A percentile compares a stretch with the other conserved stretches of the same genome.
Conservation (phyloP, 2,888 invertebrate species). For the Empis livida region DNA sequence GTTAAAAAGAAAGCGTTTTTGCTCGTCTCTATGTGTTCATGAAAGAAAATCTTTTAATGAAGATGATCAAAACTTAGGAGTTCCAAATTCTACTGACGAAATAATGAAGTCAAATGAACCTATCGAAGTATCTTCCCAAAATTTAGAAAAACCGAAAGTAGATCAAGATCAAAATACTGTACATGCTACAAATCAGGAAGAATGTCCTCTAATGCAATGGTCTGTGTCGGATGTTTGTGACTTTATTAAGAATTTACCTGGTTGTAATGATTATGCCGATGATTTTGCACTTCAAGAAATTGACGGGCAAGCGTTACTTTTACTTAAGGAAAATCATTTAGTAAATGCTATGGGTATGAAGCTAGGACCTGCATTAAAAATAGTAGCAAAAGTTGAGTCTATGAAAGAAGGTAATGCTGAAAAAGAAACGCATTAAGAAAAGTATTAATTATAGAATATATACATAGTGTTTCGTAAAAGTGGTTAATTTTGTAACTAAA, state of each 20-base stretch:
- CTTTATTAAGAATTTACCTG: slow-evolving; percentile 77
- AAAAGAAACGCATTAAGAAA: slow-evolving; percentile 4
- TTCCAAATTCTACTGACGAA: no score
- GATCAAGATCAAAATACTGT: slow-evolving; percentile 7
- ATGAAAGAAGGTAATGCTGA: slow-evolving; percentile 37
- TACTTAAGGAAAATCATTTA: slow-evolving; percentile 86
- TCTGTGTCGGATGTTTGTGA: slow-evolving; percentile 80
- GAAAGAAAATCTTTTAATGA: slow-evolving; percentile 33
- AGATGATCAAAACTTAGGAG: slow-evolving; percentile 7
- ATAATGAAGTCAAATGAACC: no score
- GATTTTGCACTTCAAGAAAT: slow-evolving; percentile 93
- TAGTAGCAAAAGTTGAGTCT: slow-evolving; percentile 81
- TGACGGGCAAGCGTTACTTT: slow-evolving; percentile 85
- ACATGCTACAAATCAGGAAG: slow-evolving; percentile 12
- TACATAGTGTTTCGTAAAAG: no score
- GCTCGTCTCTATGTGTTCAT: slow-evolving; percentile 55
- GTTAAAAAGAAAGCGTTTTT: slow-evolving; percentile 65
- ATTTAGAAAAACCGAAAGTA: slow-evolving; percentile 5
- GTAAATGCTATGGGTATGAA: slow-evolving; percentile 93
- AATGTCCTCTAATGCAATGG: slow-evolving; percentile 31
- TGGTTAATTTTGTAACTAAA: no score
- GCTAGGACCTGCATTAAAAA: slow-evolving; percentile 88
- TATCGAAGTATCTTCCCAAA: slow-evolving; percentile 2
- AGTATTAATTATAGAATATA: no score
- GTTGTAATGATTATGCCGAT: slow-evolving; percentile 85